Conservation (phyloP, 1,140 invertebrate genomes). For the Aphelenchoides besseyi region DNA sequence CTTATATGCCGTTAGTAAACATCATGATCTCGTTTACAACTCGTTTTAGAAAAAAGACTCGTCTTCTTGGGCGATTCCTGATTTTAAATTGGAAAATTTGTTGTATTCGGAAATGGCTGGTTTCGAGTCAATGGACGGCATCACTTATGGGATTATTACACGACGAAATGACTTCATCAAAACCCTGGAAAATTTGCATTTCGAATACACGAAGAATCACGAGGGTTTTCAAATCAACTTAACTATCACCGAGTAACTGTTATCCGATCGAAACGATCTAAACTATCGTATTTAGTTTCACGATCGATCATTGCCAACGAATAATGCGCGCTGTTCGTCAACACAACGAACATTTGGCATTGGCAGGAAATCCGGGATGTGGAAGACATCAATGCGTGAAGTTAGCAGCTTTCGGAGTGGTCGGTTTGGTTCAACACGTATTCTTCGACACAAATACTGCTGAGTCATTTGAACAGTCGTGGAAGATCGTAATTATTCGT, state of each 20-base stretch:
- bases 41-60: conserved; percentile 31
- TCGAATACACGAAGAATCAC: conserved; percentile 38
- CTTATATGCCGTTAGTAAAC: conserved; percentile 23
- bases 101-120: conserved; percentile 36
- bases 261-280: neutral
- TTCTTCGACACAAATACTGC: conserved; percentile 28
- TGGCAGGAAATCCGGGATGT: conserved; percentile 27
- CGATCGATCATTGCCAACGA: conserved; percentile 31
- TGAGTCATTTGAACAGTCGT: conserved; percentile 33
- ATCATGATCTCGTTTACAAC: no score
- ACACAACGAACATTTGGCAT: conserved; percentile 33
- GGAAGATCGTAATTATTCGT: conserved; percentile 31
- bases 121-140: conserved; percentile 35
- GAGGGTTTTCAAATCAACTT: conserved; percentile 37
- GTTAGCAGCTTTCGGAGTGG: conserved; percentile 35
- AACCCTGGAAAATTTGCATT: conserved; percentile 38
- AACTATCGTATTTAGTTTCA: conserved; percentile 24
- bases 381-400: conserved; percentile 40
- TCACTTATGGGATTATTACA: conserved; percentile 23
- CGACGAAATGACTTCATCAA: conserved; percentile 28
- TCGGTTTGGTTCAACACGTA: conserved; percentile 38
- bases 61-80: neutral
- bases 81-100: conserved; percentile 32
- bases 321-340: conserved; percentile 37
- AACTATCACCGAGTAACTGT: conserved; percentile 27